Conservation (phyloP, 2,113 vertebrate genomes). For the Otis tarda region DNA sequence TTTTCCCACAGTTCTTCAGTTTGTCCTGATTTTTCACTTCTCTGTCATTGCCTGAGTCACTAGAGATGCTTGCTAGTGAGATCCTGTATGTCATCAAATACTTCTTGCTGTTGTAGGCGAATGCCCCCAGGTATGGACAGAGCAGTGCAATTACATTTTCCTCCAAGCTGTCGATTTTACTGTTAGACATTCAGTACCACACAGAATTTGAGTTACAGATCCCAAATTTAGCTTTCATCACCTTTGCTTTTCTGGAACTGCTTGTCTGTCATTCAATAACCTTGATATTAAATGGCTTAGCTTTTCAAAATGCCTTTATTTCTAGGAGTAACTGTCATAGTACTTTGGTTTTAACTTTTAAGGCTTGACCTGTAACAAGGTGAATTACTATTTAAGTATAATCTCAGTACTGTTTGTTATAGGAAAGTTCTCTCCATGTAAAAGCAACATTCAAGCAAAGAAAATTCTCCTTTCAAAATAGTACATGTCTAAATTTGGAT, state of each 20-base stretch:
- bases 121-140: not conserved
- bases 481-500: not conserved
- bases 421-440: not conserved
- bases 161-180: not conserved
- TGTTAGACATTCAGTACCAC: not conserved
- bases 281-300: slow-evolving; percentile 1
- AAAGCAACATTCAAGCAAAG: not conserved
- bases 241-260: not conserved
- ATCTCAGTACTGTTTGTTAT: not conserved
- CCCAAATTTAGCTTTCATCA: slow-evolving; percentile 5
- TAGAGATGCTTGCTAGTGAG: not conserved
- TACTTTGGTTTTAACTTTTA: not conserved
- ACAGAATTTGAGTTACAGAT: not conserved
- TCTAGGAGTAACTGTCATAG: not conserved
- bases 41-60: not conserved
- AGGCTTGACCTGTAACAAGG: not conserved
- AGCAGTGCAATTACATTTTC: slow-evolving; percentile 13
- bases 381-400: not conserved
- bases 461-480: not conserved
- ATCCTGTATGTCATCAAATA: not conserved
- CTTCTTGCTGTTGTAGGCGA: not conserved
- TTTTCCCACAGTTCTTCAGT: slow-evolving; percentile 9
- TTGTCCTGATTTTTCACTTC: slow-evolving; percentile 38
- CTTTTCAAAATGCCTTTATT: slow-evolving; percentile 3
- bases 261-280: not conserved